Evolutionary conservation across 2,797 vertebrate species (phyloP), one percentile per base, ranked within the genome.

Genomic region (Lagocephalus sceleratus): DNA sequence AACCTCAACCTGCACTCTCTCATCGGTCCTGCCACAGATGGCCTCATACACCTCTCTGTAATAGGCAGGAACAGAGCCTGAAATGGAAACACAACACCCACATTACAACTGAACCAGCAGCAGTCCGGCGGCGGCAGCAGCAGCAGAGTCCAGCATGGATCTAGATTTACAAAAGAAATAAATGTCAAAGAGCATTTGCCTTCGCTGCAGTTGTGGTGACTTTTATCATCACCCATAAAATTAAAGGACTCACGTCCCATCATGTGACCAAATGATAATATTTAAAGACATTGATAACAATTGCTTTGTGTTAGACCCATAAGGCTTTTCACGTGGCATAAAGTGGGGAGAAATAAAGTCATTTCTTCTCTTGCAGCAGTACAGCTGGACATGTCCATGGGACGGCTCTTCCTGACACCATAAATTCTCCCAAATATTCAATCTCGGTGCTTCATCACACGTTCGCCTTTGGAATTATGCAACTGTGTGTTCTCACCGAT

Each of bases 21-120:
- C 91, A 63, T 91, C 88, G 16, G 80, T 87, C 75, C 88, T 88
- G 73, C 81, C 84, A 61, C 87, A 48, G 60, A 93, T 32, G 55
- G 90, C 90, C 20, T 92, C 90, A 58, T 91, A 82, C 3, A 93
- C 90, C 69, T 93, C 91, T 54, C 88, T 89, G 80, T 92, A 92
- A 81, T 91, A 93, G 25, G 89, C 79, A 73, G 90, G 91, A 60
- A 92, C 92, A 46, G 91, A 91, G 66, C 90, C 92, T 93, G 67
- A 51, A 76, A 68, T 75, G 59, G 74, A 35, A 35, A 63, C 75
- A 75, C 53, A 75, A 52, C 54, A 77, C 59, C 71, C 61, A 42
- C 44, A 57, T 66, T 5, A 43, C 39, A 64, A 74, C 69, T 67
- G 49, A 51, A 39, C 44, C 12, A 12, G 9, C 19, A 0, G 44